Percentiles rank a stretch among this genome's conserved stretches.
Evolutionary conservation across 2,113 vertebrate genomes (phyloP).

Genomic region (Grammomys surdaster): DNA sequence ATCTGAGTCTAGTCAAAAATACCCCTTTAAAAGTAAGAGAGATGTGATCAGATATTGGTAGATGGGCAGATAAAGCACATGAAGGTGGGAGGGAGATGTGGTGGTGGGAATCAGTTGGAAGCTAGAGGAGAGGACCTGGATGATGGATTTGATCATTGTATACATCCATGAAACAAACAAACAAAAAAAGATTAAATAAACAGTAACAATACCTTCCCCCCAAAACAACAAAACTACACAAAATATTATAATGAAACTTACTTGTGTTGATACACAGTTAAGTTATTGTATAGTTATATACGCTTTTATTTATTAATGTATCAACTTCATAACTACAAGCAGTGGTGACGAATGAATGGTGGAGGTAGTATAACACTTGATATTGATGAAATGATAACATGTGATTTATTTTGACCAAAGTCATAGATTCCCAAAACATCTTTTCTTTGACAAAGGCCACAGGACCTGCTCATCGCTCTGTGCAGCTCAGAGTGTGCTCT

Average conservation of each 20-base stretch:
- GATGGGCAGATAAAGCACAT: not conserved
- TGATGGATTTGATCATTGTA: no score
- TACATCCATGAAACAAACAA: not conserved
- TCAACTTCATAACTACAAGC: not conserved
- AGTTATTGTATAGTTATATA: not conserved
- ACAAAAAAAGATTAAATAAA: not conserved
- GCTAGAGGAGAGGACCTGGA: not conserved
- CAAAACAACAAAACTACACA: not conserved
- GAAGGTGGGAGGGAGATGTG: not conserved
- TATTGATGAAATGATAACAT: not conserved
- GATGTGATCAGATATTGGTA: not conserved
- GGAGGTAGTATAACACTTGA: not conserved
- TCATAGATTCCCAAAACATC: not conserved
- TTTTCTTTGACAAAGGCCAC: not conserved
- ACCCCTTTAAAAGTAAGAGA: not conserved
- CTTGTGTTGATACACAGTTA: not conserved
- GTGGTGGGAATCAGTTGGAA: not conserved
- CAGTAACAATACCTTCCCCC: not conserved
- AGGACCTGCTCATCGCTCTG: not conserved
- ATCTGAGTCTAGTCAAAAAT: not conserved
- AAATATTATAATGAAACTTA: not conserved
- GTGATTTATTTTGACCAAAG: not conserved
- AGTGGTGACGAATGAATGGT: not conserved
- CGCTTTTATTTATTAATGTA: not conserved
- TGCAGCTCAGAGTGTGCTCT: not conserved